Evolutionary conservation across 2,888 invertebrate species (phyloP).

Genomic region (Dasypolia templi): DNA sequence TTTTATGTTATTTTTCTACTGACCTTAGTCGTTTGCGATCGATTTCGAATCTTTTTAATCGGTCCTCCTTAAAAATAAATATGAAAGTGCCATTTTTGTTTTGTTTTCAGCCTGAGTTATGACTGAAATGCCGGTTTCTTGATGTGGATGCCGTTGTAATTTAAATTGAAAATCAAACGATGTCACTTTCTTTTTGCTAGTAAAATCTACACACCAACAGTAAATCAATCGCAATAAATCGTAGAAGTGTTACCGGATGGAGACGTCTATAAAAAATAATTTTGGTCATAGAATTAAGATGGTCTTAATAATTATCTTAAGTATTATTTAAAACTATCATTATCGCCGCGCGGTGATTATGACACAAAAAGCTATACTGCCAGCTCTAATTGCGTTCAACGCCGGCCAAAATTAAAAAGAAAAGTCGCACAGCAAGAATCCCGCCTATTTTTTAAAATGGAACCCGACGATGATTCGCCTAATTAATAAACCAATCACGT

Average conservation of each 20-base stretch:
- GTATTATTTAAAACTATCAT: constrained; percentile 78
- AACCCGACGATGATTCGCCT: constrained; percentile 89
- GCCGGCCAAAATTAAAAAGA: constrained; percentile 89
- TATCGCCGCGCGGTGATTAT: constrained; percentile 81
- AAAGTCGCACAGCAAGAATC: constrained; percentile 89
- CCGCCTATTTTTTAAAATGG: constrained; percentile 90
- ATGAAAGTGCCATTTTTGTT: constrained; percentile 61
- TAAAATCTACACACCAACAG: constrained; percentile 25
- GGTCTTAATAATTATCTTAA: constrained; percentile 79
- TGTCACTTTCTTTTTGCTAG: constrained; percentile 37
- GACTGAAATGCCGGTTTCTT: constrained; percentile 40
- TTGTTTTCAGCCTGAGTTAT: constrained; percentile 50
- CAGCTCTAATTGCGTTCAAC: constrained; percentile 89
- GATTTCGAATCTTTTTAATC: constrained; percentile 77
- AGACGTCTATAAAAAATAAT: constrained; percentile 66
- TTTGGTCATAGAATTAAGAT: constrained; percentile 70
- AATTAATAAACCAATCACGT: constrained; percentile 91
- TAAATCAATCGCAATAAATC: constrained; percentile 50
- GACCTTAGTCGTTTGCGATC: constrained; percentile 84
- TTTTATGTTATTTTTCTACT: constrained; percentile 87
- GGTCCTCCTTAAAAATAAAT: constrained; percentile 64
- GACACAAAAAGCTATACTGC: constrained; percentile 86
- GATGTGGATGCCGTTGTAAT: neutral
- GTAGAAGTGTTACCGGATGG: constrained; percentile 50
- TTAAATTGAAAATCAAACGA: constrained; percentile 30